Evolutionary conservation across 2,888 invertebrate species (phyloP), one percentile per base, ranked within the genome.

Genomic region (Chalcosyrphus nemorum): DNA sequence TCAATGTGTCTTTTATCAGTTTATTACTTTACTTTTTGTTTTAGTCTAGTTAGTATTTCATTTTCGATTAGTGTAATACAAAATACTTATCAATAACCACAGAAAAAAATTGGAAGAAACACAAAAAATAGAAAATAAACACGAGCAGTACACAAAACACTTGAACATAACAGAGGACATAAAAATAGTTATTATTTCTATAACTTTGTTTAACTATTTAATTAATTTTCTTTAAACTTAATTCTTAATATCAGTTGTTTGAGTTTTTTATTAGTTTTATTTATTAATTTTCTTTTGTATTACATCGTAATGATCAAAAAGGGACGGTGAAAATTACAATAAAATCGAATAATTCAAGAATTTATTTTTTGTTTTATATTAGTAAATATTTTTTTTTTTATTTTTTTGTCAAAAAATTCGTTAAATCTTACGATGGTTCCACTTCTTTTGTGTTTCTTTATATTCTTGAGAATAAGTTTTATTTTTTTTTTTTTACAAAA

Each of bases 271-370:
- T 63, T 59, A 35, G 2, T 38, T 71, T 61, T 59, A 27, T 50
- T 72, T 52, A 38, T 68, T 71, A 24, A 61, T 81, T 52, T 52
- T 68, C 72, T 74, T 72, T 86, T 72, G 76, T 80, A 81, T 84
- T 86, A 86, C 77, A 81, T 86, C 82, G 78, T 86, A 86, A 86
- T 87, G 86, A 87, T 88, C 89, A 90, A 89, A 89, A 89, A 89
- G 90, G 90, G 90, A 90, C 90, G 90, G 90, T 90, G 89, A 90
- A 89, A 90, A 90, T 90, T 90, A 89, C 90, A 90, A 90, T 90
- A 90, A 90, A 90, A 90, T 90, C 89, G 89, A 87, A 87, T 80
- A 85, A 85, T 86, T 66, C 75, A 86, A 80, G 81, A 85, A 86
- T 80, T 75, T 38, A 38, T 52, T 61, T 78, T 56, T 76, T 78